Evolutionary conservation across 2,797 vertebrate species (phyloP).

Genomic region (Pseudochirops corinnae): DNA sequence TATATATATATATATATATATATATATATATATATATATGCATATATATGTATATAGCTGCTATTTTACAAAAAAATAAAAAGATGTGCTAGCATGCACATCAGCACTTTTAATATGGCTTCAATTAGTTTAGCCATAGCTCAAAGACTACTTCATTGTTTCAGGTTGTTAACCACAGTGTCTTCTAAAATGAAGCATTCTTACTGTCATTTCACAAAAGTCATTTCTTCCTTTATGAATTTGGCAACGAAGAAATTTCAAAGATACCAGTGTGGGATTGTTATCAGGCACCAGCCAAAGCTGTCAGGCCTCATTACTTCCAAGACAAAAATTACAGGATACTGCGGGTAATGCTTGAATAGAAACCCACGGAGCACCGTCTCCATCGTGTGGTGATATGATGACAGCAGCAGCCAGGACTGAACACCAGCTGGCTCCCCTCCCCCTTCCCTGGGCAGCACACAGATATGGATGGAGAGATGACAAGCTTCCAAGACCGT

Average conservation of each 20-base stretch:
- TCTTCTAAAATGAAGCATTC: slow-evolving; percentile 84
- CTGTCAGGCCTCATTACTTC: slow-evolving; percentile 86
- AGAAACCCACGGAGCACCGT: neutral
- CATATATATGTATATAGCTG: slow-evolving; percentile 31
- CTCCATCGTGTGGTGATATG: slow-evolving; percentile 40
- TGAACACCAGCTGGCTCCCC: slow-evolving; percentile 74
- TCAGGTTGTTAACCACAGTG: slow-evolving; percentile 84
- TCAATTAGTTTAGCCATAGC: slow-evolving; percentile 81
- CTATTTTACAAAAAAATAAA: slow-evolving; percentile 27
- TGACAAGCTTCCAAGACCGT: slow-evolving; percentile 21
- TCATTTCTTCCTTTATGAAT: slow-evolving; percentile 84
- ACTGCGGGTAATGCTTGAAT: slow-evolving; percentile 77
- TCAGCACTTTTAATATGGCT: slow-evolving; percentile 78
- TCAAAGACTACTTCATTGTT: slow-evolving; percentile 77
- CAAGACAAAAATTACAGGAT: slow-evolving; percentile 85
- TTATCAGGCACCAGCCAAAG: slow-evolving; percentile 82
- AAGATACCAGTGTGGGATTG: slow-evolving; percentile 82
- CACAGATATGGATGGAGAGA: neutral
- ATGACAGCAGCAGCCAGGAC: slow-evolving; percentile 67
- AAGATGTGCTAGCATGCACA: slow-evolving; percentile 64
- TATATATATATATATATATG: no score
- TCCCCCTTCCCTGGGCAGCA: neutral
- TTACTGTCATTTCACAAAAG: slow-evolving; percentile 81
- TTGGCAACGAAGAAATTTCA: slow-evolving; percentile 83
- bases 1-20: no score